These are phyloP conservation scores for Octodon degus DNA, from an alignment of 2,113 vertebrate species.

Conservation along the genomic window DNA sequence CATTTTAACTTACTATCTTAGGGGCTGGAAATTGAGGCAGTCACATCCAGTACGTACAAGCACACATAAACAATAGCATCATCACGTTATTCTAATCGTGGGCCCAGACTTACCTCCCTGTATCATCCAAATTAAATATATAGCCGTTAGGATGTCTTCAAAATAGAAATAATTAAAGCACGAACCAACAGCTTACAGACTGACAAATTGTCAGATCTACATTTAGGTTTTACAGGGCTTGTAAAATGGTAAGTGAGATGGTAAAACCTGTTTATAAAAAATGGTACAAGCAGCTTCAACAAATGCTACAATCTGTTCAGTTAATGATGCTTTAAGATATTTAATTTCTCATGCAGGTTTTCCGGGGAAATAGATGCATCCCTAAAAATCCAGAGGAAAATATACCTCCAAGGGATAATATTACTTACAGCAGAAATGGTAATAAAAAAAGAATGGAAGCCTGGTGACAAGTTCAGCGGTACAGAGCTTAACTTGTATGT, in stretches of 20 bases:
- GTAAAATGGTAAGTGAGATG: conserved; percentile 24
- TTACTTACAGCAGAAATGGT: neutral
- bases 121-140: neutral
- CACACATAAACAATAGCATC: neutral
- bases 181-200: neutral
- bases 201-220: conserved; percentile 26
- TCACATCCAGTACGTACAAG: neutral
- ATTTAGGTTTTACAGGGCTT: neutral
- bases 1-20: neutral
- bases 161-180: conserved; percentile 49
- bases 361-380: neutral
- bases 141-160: neutral
- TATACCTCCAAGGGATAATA: neutral
- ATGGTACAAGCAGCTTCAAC: neutral
- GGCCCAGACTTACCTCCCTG: neutral
- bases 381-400: conserved; percentile 32
- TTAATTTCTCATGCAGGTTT: conserved; percentile 26
- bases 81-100: neutral
- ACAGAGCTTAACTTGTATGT: neutral
- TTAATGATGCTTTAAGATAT: neutral
- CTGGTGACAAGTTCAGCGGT: neutral
- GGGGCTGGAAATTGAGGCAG: neutral
- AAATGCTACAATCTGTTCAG: conserved; percentile 2
- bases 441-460: neutral
- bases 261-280: neutral